Base-by-base conservation (phyloP, 2,797 vertebrate species). In the Oceanodroma leucorhoa region DNA sequence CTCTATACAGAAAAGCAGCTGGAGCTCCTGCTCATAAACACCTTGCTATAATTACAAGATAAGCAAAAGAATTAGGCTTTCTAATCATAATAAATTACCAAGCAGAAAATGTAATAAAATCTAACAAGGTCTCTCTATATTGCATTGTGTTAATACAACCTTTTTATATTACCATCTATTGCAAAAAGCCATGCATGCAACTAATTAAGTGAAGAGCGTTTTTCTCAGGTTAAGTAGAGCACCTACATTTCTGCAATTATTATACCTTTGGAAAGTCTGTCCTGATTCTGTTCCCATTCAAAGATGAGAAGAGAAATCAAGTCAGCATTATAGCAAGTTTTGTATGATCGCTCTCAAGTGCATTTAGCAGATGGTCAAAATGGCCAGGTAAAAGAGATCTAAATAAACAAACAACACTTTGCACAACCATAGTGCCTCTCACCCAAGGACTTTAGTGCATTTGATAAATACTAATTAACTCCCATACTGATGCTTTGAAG, bases 61-160 rank as follows among this genome's bases (percentile, higher is more conserved):
- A 95, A 88, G 79, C 34, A 96, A 94, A 96, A 95, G n/a, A 84
- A 89, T 80, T 80, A 79, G 54, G 48, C 40, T 93, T 91, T 81
- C 67, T 83, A 91, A 95, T 82, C 0, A 1, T 48, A 90, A 94
- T 66, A 82, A 89, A 94, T 88, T 88, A 79, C 36, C 18, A 79
- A 70, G 69, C 26, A 69, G 48, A 92, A 95, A 76, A 83, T 16
- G 27, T 32, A 85, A 79, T 91, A 93, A 95, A 88, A 94, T 48
- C 66, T 82, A 86, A 77, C 55, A 67, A 87, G 58, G 34, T 81
- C 54, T 76, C n/a, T 78, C 67, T 79, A 41, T 36, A 69, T 36
- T 54, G 36, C 38, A 66, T 54, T 72, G 66, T 71, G 34, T 60
- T 89, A 87, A 76, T 40, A 70, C 14, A 64, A 91, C 18, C 30